phyloP scores from a whole-genome alignment of 2,888 invertebrate species.

The Serripes groenlandicus region DNA sequence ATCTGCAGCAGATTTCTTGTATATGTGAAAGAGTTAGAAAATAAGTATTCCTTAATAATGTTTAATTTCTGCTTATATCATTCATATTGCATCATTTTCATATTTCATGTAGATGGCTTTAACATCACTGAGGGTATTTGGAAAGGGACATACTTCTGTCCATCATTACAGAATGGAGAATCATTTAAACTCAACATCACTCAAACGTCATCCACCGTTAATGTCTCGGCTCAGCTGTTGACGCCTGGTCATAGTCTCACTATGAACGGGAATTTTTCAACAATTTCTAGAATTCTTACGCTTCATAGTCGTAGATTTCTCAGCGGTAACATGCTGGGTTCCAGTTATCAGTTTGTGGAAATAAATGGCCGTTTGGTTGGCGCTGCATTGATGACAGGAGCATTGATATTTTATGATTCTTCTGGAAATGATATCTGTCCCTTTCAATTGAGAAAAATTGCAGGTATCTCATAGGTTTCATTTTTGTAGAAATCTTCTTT shows the following conservation, averaged over 20 bases:
- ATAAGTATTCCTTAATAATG: background rate
- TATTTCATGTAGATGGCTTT: background rate
- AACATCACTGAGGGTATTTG: conserved; percentile 13
- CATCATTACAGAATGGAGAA: background rate
- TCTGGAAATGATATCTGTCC: conserved; percentile 45
- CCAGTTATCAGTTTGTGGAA: conserved; percentile 30
- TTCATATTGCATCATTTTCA: conserved; percentile 12
- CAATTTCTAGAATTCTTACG: conserved; percentile 19
- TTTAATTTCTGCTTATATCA: background rate
- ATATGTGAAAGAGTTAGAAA: background rate
- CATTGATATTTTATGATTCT: conserved; percentile 42
- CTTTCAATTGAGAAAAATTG: conserved; percentile 41
- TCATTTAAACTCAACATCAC: conserved; percentile 41
- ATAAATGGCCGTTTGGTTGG: conserved; percentile 37
- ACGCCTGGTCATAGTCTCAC: conserved; percentile 22
- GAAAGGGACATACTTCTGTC: conserved; percentile 7
- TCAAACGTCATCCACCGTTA: conserved; percentile 24
- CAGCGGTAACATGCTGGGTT: background rate
- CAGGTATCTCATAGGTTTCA: conserved; percentile 37
- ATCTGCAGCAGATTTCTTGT: too few relatives aligned
- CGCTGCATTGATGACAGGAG: conserved; percentile 43
- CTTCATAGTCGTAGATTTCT: conserved; percentile 12
- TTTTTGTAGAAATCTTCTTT: too few relatives aligned
- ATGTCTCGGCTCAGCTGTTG: conserved; percentile 23
- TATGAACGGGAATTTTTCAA: conserved; percentile 44